Evolutionary conservation across 2,888 invertebrate genomes (phyloP).

Genomic region (Nyleta sp.): DNA sequence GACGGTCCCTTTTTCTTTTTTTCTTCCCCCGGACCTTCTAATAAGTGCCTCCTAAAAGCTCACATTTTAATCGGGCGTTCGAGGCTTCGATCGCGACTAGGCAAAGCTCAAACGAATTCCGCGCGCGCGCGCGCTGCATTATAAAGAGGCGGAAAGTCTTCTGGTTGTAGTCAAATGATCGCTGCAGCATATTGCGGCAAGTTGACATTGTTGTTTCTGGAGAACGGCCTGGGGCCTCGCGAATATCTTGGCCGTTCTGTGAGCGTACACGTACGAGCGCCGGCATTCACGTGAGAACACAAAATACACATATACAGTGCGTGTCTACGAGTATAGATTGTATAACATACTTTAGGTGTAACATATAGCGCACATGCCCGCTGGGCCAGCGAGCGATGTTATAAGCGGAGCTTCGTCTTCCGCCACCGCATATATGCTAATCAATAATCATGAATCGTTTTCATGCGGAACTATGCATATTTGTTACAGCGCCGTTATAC

Average conservation of each 20-base stretch:
- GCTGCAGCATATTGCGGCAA: constrained; percentile 73
- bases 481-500: constrained; percentile 74
- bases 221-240: constrained; percentile 76
- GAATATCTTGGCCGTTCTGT: constrained; percentile 77
- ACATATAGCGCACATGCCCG: constrained; percentile 67
- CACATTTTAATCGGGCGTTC: too few species aligned
- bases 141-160: too few species aligned
- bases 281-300: constrained; percentile 63
- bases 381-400: constrained; percentile 66
- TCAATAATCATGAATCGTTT: constrained; percentile 78
- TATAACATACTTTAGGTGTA: constrained; percentile 66
- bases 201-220: constrained; percentile 81
- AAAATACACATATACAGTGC: constrained; percentile 57
- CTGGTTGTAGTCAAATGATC: constrained; percentile 80
- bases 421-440: constrained; percentile 72
- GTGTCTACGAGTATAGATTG: constrained; percentile 66
- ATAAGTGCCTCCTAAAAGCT: too few species aligned
- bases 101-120: too few species aligned
- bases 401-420: constrained; percentile 71
- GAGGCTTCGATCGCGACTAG: too few species aligned
- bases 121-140: too few species aligned
- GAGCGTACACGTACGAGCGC: constrained; percentile 59
- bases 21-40: background rate
- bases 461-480: constrained; percentile 73
- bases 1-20: constrained; percentile 8